These are phyloP conservation scores for Megaceryle maxima DNA, from an alignment of 2,113 vertebrate species.

Conservation along the genomic window DNA sequence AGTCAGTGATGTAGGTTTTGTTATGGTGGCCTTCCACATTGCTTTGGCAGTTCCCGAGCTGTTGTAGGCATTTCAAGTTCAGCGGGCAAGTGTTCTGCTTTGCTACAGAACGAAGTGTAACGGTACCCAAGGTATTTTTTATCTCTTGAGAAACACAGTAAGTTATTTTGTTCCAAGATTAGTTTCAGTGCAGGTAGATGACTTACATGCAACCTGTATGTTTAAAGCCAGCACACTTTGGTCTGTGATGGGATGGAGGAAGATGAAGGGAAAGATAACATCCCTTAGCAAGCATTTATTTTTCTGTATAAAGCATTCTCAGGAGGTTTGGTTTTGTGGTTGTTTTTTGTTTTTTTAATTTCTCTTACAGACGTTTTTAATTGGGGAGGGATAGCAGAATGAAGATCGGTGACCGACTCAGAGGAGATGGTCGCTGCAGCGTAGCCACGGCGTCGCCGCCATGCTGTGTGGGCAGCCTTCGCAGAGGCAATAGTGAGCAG, in stretches of 20 bases:
- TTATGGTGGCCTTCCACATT: fast-evolving
- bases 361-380: background rate
- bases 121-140: background rate
- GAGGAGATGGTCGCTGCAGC: background rate
- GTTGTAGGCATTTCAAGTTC: background rate
- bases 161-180: background rate
- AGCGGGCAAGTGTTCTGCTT: background rate
- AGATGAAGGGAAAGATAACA: background rate
- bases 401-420: background rate
- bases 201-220: fast-evolving
- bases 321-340: too few species aligned
- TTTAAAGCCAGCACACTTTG: background rate
- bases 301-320: background rate
- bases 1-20: fast-evolving
- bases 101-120: background rate
- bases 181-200: background rate
- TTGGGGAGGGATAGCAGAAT: background rate
- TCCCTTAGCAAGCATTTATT: background rate
- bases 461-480: background rate
- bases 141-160: background rate
- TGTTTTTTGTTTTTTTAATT: background rate
- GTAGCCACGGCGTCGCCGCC: fast-evolving
- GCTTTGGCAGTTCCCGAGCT: background rate
- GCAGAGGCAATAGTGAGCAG: background rate
- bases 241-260: background rate